Evolutionary conservation across 2,113 vertebrate genomes (phyloP).

Genomic region (Catagonus wagneri): DNA sequence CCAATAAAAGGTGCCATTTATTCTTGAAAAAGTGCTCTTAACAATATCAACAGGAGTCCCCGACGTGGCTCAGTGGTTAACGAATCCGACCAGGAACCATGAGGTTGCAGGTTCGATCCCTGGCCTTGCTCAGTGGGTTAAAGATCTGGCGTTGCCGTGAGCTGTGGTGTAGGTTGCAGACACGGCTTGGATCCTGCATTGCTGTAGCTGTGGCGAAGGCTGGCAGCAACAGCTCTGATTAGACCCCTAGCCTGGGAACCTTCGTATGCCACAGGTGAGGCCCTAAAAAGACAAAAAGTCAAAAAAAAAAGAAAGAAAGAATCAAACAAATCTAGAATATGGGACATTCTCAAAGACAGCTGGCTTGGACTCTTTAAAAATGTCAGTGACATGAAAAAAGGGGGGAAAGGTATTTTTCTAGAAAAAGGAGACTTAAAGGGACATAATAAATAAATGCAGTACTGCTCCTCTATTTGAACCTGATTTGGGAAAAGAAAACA

Average conservation of each 20-base stretch:
- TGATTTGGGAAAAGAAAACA: not conserved
- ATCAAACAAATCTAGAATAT: not conserved
- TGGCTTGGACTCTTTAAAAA: not conserved
- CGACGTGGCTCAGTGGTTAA: too few species aligned
- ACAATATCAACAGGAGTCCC: not conserved
- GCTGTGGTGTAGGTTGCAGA: too few species aligned
- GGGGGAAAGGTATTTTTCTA: not conserved
- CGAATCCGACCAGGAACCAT: too few species aligned
- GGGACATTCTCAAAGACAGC: not conserved
- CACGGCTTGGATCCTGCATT: too few species aligned
- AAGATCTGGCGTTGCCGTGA: too few species aligned
- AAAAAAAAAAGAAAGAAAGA: not conserved
- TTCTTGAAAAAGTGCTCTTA: not conserved
- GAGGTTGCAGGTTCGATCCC: too few species aligned
- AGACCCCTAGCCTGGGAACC: too few species aligned
- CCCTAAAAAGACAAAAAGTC: not conserved
- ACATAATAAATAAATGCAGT: not conserved
- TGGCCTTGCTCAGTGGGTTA: too few species aligned
- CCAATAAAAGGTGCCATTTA: accelerated
- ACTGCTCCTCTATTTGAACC: not conserved
- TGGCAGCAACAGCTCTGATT: too few species aligned
- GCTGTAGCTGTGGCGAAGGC: too few species aligned
- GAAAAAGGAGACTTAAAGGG: not conserved
- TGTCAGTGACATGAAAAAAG: not conserved
- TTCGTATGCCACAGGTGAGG: too few species aligned